These are phyloP conservation scores for Cyprinella venusta DNA, from an alignment of 2,797 vertebrate genomes.

Conservation along the genomic window DNA sequence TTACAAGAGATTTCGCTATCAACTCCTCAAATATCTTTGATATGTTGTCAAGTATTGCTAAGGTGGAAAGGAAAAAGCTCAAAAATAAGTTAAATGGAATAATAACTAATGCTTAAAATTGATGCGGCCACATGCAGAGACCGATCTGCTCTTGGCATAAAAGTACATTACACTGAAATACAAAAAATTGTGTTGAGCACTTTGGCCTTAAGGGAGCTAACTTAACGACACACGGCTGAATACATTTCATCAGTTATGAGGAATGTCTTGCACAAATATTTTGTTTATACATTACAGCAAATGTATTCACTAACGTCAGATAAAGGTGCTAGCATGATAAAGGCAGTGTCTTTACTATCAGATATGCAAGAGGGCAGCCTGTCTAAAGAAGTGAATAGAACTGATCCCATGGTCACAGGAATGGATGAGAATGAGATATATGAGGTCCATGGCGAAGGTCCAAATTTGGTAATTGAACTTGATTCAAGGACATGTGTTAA, in stretches of 20 bases:
- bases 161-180: not conserved
- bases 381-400: too few species aligned
- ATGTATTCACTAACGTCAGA: not conserved
- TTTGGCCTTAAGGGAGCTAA: not conserved
- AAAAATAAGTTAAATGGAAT: not conserved
- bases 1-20: too few species aligned
- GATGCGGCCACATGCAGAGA: slow-evolving; percentile 17
- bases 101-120: slow-evolving; percentile 25
- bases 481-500: too few species aligned
- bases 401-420: too few species aligned
- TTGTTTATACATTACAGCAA: not conserved
- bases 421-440: too few species aligned
- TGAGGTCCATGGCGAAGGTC: too few species aligned
- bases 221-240: not conserved
- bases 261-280: not conserved
- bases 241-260: slow-evolving; percentile 31
- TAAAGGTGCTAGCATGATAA: not conserved
- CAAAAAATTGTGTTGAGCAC: not conserved
- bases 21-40: too few species aligned
- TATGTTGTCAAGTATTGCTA: too few species aligned
- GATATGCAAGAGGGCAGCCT: not conserved
- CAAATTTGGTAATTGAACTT: too few species aligned
- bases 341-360: not conserved
- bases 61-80: not conserved
- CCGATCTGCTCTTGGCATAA: slow-evolving; percentile 35